Evolutionary conservation across 2,888 invertebrate species (phyloP).

Genomic region (Argyresthia albistria): DNA sequence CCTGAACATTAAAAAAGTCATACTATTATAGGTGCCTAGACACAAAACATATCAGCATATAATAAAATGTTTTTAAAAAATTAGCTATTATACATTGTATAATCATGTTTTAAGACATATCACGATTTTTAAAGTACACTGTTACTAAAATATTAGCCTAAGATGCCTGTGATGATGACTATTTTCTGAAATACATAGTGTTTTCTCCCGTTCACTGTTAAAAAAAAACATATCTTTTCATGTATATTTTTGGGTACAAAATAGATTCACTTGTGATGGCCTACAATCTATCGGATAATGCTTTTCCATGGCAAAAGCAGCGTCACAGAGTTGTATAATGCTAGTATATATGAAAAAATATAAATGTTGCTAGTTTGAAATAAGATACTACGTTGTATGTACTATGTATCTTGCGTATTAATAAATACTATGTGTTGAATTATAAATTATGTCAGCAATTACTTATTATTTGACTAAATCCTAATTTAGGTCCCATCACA

Average conservation of each 20-base stretch:
- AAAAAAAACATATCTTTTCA: slow-evolving; percentile 55
- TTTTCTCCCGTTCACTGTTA: slow-evolving; percentile 48
- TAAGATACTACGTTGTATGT: slow-evolving; percentile 32
- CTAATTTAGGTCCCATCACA: too few species aligned
- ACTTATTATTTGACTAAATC: slow-evolving; percentile 19
- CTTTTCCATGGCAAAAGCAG: slow-evolving; percentile 9
- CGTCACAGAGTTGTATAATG: neutral
- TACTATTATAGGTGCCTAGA: slow-evolving; percentile 53
- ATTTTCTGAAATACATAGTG: slow-evolving; percentile 50
- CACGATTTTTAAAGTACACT: slow-evolving; percentile 17
- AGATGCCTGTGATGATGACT: slow-evolving; percentile 36
- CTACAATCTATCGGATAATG: slow-evolving; percentile 25
- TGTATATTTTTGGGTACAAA: slow-evolving; percentile 15
- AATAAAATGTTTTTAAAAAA: slow-evolving; percentile 5
- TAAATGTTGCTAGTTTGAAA: slow-evolving; percentile 24
- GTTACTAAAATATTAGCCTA: slow-evolving; percentile 27
- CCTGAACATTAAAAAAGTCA: neutral
- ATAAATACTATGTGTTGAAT: slow-evolving; percentile 52
- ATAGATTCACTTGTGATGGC: slow-evolving; percentile 22
- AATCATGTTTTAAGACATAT: slow-evolving; percentile 18
- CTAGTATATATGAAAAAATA: slow-evolving; percentile 7
- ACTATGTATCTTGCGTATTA: slow-evolving; percentile 41
- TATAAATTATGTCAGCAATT: slow-evolving; percentile 60
- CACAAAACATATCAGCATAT: slow-evolving; percentile 44
- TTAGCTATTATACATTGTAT: slow-evolving; percentile 7